Evolutionary conservation across 2,113 vertebrate genomes (phyloP).

Genomic region (Aythya baeri): DNA sequence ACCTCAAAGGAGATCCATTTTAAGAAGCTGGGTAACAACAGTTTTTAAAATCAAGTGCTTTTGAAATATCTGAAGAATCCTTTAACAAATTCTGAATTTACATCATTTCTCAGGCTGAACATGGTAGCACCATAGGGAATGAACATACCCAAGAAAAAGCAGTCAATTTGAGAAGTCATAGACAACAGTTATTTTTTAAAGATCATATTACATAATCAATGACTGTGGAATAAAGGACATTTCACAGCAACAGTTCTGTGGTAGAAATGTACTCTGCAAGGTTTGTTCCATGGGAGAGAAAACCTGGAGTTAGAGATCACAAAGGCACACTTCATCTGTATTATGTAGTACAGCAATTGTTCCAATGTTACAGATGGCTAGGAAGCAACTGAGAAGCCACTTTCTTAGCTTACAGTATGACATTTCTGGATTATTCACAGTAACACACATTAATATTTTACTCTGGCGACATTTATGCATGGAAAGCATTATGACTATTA

Average conservation of each 20-base stretch:
- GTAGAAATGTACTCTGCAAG: neutral
- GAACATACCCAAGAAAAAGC: neutral
- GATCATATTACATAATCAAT: neutral
- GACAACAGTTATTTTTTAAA: neutral
- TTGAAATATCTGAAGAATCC: neutral
- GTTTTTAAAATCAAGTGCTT: neutral
- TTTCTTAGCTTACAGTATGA: slow-evolving; percentile 15
- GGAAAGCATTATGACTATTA: slow-evolving; percentile 9
- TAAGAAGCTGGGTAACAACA: neutral
- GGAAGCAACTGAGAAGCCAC: neutral
- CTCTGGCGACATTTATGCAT: neutral
- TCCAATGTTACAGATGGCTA: neutral
- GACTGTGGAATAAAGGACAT: neutral
- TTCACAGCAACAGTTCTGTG: neutral
- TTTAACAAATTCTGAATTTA: neutral
- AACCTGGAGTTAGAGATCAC: neutral
- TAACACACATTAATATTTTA: slow-evolving; percentile 41
- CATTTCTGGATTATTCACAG: slow-evolving; percentile 43
- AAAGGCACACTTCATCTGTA: neutral
- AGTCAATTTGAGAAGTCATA: neutral
- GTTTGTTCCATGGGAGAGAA: neutral
- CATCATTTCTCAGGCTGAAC: neutral
- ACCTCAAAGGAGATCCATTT: neutral
- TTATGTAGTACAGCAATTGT: neutral
- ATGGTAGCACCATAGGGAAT: neutral